A percentile compares a stretch with the other conserved stretches of the same genome.
phyloP scores from a whole-genome alignment of 2,888 invertebrate species.

The Pelosia muscerda region DNA sequence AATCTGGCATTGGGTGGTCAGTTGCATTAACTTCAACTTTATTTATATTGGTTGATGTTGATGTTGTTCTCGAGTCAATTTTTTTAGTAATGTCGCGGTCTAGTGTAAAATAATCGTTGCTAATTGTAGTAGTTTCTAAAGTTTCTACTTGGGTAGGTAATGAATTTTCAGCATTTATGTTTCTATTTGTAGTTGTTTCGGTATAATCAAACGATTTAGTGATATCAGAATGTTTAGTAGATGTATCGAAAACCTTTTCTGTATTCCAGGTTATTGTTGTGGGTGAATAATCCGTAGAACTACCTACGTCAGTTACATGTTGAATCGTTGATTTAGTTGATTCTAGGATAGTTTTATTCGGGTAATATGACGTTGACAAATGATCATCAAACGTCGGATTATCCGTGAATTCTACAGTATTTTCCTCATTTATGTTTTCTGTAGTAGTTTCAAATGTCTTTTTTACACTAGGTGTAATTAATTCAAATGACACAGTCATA shows the following conservation, averaged over 20 bases:
- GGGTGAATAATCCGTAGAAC: background rate
- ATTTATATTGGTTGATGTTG: background rate
- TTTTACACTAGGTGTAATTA: background rate
- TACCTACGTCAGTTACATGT: background rate
- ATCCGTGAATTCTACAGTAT: background rate
- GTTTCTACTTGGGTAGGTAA: background rate
- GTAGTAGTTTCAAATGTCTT: background rate
- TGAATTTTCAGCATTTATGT: conserved; percentile 8
- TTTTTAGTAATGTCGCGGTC: background rate
- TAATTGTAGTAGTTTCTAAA: background rate
- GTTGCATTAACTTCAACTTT: background rate
- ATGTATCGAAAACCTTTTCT: background rate
- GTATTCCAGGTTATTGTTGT: background rate
- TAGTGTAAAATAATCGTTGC: background rate
- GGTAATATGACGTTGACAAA: background rate
- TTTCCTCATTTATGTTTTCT: background rate
- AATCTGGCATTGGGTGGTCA: background rate
- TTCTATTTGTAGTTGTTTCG: conserved; percentile 17
- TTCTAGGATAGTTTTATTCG: background rate
- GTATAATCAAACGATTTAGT: conserved; percentile 4
- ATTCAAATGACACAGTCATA: background rate
- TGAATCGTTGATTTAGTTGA: background rate
- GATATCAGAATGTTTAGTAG: background rate
- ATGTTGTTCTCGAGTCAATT: background rate
- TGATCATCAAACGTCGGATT: background rate